These are phyloP conservation scores for Paraplagusia blochii DNA, from an alignment of 2,113 vertebrate species.

Conservation along the genomic window DNA sequence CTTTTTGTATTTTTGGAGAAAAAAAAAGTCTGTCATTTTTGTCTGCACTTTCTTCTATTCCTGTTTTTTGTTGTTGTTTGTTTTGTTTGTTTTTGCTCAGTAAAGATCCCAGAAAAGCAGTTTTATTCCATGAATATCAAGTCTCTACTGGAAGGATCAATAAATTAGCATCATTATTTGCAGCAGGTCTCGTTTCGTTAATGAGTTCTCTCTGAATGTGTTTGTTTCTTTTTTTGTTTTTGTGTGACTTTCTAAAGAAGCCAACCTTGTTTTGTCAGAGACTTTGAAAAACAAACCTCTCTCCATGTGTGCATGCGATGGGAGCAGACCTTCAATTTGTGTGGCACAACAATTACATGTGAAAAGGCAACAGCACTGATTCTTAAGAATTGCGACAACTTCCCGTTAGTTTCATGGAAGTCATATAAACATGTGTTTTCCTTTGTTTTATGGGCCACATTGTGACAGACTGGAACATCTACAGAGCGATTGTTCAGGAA, in stretches of 20 bases:
- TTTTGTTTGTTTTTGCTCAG: conserved; percentile 69
- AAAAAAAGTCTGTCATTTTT: conserved; percentile 80
- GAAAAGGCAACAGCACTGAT: conserved; percentile 26
- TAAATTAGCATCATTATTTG: conserved; percentile 89
- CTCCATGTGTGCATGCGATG: background rate
- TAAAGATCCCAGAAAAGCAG: conserved; percentile 84
- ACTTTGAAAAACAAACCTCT: conserved; percentile 28
- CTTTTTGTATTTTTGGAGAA: conserved; percentile 79
- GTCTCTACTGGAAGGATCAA: conserved; percentile 95
- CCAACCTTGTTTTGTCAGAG: conserved; percentile 37
- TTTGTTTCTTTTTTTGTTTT: background rate
- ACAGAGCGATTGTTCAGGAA: conserved; percentile 29
- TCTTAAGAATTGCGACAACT: conserved; percentile 36
- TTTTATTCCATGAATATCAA: conserved; percentile 93
- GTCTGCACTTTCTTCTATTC: conserved; percentile 79
- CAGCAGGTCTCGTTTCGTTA: conserved; percentile 71
- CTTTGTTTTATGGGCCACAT: conserved; percentile 14
- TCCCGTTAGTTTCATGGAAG: conserved; percentile 33
- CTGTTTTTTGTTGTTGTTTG: conserved; percentile 38
- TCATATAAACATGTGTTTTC: conserved; percentile 27
- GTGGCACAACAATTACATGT: conserved; percentile 30
- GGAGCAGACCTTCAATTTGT: conserved; percentile 38
- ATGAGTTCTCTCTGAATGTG: conserved; percentile 9
- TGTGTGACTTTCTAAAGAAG: conserved; percentile 15
- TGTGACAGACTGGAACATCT: conserved; percentile 28